These are phyloP conservation scores for Mesitornis unicolor DNA, from an alignment of 2,113 vertebrate genomes.

Conservation along the genomic window DNA sequence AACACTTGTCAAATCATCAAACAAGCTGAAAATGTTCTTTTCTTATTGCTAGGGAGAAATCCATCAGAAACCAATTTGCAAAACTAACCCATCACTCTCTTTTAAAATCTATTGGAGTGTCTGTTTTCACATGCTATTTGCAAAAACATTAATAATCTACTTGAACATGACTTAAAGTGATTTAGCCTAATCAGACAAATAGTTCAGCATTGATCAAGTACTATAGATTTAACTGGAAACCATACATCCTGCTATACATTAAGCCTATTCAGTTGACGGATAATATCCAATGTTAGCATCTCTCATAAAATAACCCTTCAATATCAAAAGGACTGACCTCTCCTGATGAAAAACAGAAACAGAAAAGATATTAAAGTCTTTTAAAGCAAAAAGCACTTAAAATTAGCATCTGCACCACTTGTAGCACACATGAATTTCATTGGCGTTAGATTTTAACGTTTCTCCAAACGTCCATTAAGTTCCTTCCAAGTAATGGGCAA, in stretches of 20 bases:
- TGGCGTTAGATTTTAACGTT: neutral
- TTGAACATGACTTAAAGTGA: neutral
- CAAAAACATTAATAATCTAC: neutral
- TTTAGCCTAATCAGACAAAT: neutral
- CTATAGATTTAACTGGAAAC: neutral
- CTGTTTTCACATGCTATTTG: neutral
- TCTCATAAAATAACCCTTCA: neutral
- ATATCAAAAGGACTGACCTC: neutral
- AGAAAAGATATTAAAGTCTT: neutral
- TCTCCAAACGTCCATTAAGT: neutral
- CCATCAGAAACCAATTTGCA: neutral
- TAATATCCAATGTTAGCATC: neutral
- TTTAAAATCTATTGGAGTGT: neutral
- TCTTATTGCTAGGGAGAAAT: neutral
- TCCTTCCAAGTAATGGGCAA: neutral
- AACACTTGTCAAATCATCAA: conserved; percentile 10
- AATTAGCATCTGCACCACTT: neutral
- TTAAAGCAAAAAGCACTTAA: neutral
- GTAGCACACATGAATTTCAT: neutral
- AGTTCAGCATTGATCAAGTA: neutral
- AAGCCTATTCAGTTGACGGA: neutral
- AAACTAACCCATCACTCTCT: neutral
- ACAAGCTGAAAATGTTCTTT: neutral
- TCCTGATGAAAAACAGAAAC: neutral
- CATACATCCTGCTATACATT: neutral